Conservation (phyloP, 2,888 invertebrate species). For the Neoascia interrupta region DNA sequence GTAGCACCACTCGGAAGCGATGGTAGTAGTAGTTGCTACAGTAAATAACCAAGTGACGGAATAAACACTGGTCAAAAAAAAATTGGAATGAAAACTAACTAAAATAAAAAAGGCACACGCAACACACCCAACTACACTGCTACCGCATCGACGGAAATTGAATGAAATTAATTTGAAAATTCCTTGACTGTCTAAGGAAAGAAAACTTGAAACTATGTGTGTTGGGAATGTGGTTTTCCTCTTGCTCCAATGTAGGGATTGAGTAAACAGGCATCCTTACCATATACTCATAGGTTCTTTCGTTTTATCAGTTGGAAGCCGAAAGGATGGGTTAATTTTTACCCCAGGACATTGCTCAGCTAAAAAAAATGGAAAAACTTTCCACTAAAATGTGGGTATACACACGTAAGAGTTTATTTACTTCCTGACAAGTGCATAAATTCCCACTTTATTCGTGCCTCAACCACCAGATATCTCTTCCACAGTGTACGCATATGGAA, state of each 20-base stretch:
- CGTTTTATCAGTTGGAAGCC: not conserved
- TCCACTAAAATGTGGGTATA: not conserved
- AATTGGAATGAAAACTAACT: not conserved
- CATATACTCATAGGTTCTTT: not conserved
- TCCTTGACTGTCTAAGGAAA: slow-evolving; percentile 20
- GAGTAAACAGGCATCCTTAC: not conserved
- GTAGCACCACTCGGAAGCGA: not conserved
- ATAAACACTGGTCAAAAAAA: slow-evolving; percentile 27
- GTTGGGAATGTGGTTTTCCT: slow-evolving; percentile 41
- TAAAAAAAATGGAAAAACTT: not conserved
- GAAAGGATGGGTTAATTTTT: slow-evolving; percentile 1
- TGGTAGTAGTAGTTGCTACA: slow-evolving; percentile 18
- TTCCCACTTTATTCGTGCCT: slow-evolving; percentile 33
- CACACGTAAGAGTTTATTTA: slow-evolving; percentile 15
- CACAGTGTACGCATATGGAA: no score
- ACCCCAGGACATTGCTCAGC: not conserved
- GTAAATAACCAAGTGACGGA: slow-evolving; percentile 11
- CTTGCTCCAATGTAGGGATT: not conserved
- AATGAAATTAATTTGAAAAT: slow-evolving; percentile 63
- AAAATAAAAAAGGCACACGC: not conserved
- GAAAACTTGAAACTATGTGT: slow-evolving; percentile 40
- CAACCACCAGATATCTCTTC: no score
- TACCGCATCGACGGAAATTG: slow-evolving; percentile 36
- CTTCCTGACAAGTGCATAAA: slow-evolving; percentile 44
- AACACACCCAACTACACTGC: not conserved